Base-by-base conservation (phyloP, 2,797 vertebrate species). In the Megaceryle alcyon region DNA sequence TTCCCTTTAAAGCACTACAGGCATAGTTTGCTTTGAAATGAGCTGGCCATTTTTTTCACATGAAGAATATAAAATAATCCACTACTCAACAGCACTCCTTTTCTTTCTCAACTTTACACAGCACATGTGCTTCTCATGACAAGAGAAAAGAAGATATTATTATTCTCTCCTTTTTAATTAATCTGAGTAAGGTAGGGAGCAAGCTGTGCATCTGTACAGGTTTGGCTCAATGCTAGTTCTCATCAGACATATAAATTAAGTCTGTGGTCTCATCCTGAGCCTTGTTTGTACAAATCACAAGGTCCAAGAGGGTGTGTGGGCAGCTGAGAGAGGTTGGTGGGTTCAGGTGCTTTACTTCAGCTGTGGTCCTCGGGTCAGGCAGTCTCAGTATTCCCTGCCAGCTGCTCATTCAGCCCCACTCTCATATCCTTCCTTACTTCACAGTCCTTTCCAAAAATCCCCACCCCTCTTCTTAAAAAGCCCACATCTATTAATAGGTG, bases 1-100 rank as follows among this genome's bases (percentile, higher is more conserved):
- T 95, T 95, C 61, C 44, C 43, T 91, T 79, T 64, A 88, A 95
- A 94, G 57, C 78, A 85, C 53, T 61, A 39, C 20, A 87, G 71
- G 71, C 83, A 92, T 16, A 71, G 53, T 80, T 95, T 81, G 44
- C 92, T 94, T 95, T 96, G 81, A 95, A 96, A 94, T 71, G 75
- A 93, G 46, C 26, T 75, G 78, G 75, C 48, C 39, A 54, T 20
- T 70, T 70, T 96, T 96, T 96, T 88, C 88, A 76, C 91, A 92
- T 82, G 75, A 87, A 96, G 71, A 78, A 95, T 31, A 48, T 69
- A 80, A 92, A 87, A 71, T 85, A 88, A 82, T 77, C 75, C 37
- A 87, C 49, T 68, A 54, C 64, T 85, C 82, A 68, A 59, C 4
- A 85, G 21, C 28, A 63, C 22, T 87, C 57, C 51, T 92, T 85